Evolutionary conservation across 1,140 invertebrate species (phyloP).

Genomic region (Hylyphantes graminicola): DNA sequence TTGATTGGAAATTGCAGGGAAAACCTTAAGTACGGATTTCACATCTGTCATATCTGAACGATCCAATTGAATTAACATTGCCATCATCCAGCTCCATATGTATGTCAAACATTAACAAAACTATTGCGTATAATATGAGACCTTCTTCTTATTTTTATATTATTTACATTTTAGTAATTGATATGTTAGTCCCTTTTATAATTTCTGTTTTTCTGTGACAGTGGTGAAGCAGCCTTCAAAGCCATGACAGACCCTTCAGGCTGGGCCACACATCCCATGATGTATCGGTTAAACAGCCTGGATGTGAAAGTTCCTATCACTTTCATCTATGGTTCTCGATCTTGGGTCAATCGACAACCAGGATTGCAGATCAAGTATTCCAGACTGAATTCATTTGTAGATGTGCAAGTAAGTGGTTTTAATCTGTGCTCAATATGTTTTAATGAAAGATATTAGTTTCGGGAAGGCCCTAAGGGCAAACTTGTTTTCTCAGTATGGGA

Average conservation of each 20-base stretch:
- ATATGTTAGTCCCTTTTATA: not conserved
- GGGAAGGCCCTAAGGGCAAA: no score
- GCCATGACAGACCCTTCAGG: conserved; percentile 89
- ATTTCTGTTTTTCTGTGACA: conserved; percentile 67
- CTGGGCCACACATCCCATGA: conserved; percentile 96
- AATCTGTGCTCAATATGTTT: no score
- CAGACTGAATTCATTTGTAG: conserved; percentile 49
- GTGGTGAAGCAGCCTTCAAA: conserved; percentile 94
- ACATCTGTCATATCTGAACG: no score
- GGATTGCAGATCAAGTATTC: conserved; percentile 80
- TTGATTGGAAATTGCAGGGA: no score
- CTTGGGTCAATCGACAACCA: conserved; percentile 90
- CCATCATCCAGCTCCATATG: no score
- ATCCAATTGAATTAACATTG: no score
- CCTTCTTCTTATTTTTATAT: no score
- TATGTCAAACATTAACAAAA: no score
- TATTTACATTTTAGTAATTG: not conserved
- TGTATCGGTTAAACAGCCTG: conserved; percentile 81
- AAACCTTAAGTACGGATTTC: no score
- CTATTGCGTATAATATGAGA: no score
- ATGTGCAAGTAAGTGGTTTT: conserved; percentile 43
- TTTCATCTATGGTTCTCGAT: conserved; percentile 89
- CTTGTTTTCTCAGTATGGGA: no score
- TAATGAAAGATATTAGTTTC: not conserved
- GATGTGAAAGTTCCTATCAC: conserved; percentile 83